Evolutionary conservation across 1,140 invertebrate genomes (phyloP), one percentile per base, ranked within the genome.

Genomic region (Zeugodacus cucurbitae): DNA sequence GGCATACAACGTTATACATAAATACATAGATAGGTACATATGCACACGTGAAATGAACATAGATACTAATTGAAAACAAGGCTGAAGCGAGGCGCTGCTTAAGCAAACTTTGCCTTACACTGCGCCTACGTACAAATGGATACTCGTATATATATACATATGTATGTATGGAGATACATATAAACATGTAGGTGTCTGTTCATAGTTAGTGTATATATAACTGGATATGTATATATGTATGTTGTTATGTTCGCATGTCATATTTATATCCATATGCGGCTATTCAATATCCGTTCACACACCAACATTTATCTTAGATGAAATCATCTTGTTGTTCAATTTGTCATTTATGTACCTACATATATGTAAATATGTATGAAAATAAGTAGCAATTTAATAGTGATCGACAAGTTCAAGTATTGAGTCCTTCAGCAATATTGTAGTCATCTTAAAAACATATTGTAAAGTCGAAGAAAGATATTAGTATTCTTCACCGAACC

Each of bases 51-150:
- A 41, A 48, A n/a, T 34, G 70, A 67, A 48, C 22, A 22, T 41
- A 26, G 17, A 14, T 48, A 82, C 41, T 82, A 82, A 82, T 82
- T 82, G 37, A 82, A 82, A 82, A 82, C 74, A 82, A 82, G 74
- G 74, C 74, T 82, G 11, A 6, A 74, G 70, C 37, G 22, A 29
- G 34, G 70, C 32, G 37, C n/a, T 26, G n/a, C 74, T 17, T 41
- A 48, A 22, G 10, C 74, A 22, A 82, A 34, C 74, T 82, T 82
- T 82, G 74, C 74, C 41, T 34, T 34, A 82, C 11, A 26, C 3
- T 82, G 74, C 41, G 74, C 74, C 74, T 29, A 48, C 20, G 74
- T 82, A 37, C 48, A 17, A 4, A 54, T 54, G 14, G 48, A 20
- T 20, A 54, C 48, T n/a, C n/a, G n/a, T n/a, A n/a, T n/a, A 54